These are phyloP conservation scores for Proteles cristata DNA, from an alignment of 2,113 vertebrate species.

Conservation along the genomic window DNA sequence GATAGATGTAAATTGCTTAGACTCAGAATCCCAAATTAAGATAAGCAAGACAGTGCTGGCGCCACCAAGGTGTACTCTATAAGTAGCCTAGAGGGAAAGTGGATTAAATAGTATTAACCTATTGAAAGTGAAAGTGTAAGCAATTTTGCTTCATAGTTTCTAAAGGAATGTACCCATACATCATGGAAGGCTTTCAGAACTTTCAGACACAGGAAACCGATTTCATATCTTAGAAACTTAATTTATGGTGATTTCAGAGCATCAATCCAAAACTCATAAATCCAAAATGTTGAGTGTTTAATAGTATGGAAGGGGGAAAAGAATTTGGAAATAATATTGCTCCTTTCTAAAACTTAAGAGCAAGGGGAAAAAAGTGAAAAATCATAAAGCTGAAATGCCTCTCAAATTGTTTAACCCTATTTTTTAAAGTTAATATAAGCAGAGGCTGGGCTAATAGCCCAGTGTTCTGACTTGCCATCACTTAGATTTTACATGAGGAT, in stretches of 20 bases:
- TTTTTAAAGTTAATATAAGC: conserved; percentile 14
- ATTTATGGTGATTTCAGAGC: conserved; percentile 74
- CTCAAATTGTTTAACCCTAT: background rate
- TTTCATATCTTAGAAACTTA: conserved; percentile 70
- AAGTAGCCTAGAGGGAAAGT: conserved; percentile 78
- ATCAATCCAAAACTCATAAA: conserved; percentile 61
- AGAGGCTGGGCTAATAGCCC: background rate
- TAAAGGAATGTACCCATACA: conserved; percentile 75
- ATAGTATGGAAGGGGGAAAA: background rate
- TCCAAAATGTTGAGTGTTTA: conserved; percentile 62
- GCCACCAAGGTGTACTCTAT: conserved; percentile 61
- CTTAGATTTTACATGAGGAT: conserved; percentile 55
- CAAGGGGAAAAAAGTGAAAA: background rate
- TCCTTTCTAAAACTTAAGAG: conserved; percentile 64
- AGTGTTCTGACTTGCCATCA: conserved; percentile 58
- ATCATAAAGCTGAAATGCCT: conserved; percentile 43
- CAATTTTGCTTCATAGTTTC: conserved; percentile 62
- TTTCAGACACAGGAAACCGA: conserved; percentile 76
- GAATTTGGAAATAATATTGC: conserved; percentile 53
- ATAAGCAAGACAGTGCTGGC: conserved; percentile 79
- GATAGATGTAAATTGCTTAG: conserved; percentile 74
- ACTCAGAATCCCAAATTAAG: conserved; percentile 79
- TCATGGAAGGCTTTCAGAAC: conserved; percentile 67
- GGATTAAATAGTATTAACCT: conserved; percentile 82
- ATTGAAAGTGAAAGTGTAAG: conserved; percentile 81